A percentile compares a stretch with the other conserved stretches of the same genome.
These are phyloP conservation scores for Rhea americana DNA, from an alignment of 2,113 vertebrate genomes.

Conservation along the genomic window DNA sequence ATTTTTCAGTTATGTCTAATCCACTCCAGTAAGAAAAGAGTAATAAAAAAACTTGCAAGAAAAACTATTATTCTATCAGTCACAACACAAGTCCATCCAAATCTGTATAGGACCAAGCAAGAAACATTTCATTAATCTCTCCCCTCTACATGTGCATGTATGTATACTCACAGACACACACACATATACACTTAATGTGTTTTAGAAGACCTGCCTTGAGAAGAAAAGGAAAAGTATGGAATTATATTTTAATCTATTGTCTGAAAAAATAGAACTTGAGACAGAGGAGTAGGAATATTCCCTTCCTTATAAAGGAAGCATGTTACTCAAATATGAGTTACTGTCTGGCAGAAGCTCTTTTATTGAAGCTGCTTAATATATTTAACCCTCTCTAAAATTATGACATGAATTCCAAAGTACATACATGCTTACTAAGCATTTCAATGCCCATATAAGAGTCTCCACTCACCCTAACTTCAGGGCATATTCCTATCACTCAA, in stretches of 20 bases:
- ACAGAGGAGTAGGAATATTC: neutral
- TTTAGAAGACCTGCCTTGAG: neutral
- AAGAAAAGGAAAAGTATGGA: no score
- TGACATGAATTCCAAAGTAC: neutral
- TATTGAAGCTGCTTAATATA: neutral
- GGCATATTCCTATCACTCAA: accelerated
- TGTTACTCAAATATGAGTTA: neutral
- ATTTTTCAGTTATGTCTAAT: neutral
- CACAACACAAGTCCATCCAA: neutral
- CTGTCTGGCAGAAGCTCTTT: neutral
- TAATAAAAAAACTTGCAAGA: neutral
- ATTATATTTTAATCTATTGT: neutral
- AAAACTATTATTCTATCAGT: neutral
- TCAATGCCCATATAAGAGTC: accelerated
- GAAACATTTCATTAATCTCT: neutral
- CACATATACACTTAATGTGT: no score
- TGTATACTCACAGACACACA: neutral
- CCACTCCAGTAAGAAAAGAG: neutral
- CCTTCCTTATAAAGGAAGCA: neutral
- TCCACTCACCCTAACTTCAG: neutral
- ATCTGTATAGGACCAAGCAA: no score
- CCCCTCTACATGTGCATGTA: accelerated
- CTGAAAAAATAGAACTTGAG: neutral
- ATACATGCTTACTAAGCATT: no score
- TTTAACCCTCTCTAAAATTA: neutral